phyloP scores from a whole-genome alignment of 1,140 invertebrate genomes.

The Papilio dardanus region DNA sequence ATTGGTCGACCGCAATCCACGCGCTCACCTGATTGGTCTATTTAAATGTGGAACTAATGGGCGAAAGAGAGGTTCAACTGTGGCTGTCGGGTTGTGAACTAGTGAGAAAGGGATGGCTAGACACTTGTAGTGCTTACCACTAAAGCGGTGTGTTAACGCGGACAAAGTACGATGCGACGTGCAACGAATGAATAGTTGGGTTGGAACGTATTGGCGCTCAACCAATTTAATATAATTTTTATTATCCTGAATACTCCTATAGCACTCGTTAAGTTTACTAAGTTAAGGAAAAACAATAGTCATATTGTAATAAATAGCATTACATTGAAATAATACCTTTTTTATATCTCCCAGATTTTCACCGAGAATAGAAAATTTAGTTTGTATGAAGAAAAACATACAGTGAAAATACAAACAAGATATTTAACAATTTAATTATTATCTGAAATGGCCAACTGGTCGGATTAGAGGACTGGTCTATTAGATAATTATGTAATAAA shows the following conservation, averaged over 20 bases:
- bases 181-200: constrained; percentile 45
- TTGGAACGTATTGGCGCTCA: constrained; percentile 50
- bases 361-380: no score
- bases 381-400: background rate
- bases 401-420: no score
- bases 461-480: no score
- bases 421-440: no score
- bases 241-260: no score
- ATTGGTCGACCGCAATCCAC: constrained; percentile 69
- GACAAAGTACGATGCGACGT: constrained; percentile 64
- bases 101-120: constrained; percentile 67
- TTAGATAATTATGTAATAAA: no score
- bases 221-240: constrained; percentile 11
- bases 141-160: constrained; percentile 70
- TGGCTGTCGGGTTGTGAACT: constrained; percentile 44
- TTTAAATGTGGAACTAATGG: constrained; percentile 71
- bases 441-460: no score
- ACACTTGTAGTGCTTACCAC: constrained; percentile 78
- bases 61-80: constrained; percentile 61
- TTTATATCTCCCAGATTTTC: no score
- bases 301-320: no score
- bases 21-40: constrained; percentile 68
- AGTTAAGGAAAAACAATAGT: no score
- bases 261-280: no score
- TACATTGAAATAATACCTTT: no score